Evolutionary conservation across 1,140 invertebrate species (phyloP).

Genomic region (Littorina saxatilis): DNA sequence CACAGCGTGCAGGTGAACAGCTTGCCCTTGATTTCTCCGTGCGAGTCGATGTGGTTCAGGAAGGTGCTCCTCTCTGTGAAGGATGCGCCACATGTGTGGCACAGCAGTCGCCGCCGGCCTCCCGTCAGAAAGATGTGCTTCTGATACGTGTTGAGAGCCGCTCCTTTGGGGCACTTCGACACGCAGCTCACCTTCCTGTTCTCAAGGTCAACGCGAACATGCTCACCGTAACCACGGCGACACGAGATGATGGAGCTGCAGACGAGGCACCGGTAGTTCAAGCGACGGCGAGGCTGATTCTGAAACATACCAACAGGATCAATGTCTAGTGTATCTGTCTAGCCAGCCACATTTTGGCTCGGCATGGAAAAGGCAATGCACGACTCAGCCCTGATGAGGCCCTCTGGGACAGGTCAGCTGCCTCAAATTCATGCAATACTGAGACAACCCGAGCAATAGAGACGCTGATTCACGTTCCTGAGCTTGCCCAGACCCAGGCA

Average conservation of each 20-base stretch:
- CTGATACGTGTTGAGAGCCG: background rate
- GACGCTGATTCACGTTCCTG: too few species aligned
- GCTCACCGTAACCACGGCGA: background rate
- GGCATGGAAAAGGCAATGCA: too few species aligned
- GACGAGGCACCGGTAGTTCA: background rate
- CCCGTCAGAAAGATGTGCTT: background rate
- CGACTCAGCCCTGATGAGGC: too few species aligned
- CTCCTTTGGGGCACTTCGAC: background rate
- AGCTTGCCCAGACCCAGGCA: too few species aligned
- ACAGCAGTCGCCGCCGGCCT: background rate
- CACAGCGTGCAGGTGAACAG: background rate
- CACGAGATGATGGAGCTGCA: background rate
- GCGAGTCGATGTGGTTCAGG: background rate
- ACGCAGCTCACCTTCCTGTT: background rate
- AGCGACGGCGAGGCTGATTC: background rate
- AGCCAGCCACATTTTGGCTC: too few species aligned
- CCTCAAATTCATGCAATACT: too few species aligned
- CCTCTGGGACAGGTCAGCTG: too few species aligned
- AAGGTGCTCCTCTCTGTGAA: conserved; percentile 17
- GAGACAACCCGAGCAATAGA: too few species aligned
- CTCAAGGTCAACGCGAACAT: background rate
- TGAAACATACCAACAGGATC: background rate
- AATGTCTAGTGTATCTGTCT: too few species aligned
- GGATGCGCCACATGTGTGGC: conserved; percentile 24
- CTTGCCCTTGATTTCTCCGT: background rate